A percentile compares a stretch with the other conserved stretches of the same genome.
Conservation (phyloP, 2,113 vertebrate species). For the Herpailurus yagouaroundi region DNA sequence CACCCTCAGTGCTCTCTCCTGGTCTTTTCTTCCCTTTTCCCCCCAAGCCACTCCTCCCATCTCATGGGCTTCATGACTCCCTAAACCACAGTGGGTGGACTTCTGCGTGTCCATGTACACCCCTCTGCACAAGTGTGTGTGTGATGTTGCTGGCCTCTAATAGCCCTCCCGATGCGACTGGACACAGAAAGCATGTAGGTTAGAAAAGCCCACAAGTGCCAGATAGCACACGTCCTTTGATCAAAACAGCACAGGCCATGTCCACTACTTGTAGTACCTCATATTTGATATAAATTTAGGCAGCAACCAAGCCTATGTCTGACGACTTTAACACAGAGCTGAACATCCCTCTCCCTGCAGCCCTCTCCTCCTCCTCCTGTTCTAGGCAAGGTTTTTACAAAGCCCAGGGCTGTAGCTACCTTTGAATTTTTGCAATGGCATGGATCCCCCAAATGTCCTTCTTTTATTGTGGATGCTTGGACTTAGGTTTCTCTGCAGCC, state of each 20-base stretch:
- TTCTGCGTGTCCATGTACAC: background rate
- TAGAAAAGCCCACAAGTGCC: background rate
- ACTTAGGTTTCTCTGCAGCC: background rate
- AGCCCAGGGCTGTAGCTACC: background rate
- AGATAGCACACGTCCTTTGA: background rate
- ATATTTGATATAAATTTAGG: background rate
- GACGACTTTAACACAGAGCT: background rate
- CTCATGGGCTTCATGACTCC: background rate
- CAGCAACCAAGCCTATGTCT: background rate
- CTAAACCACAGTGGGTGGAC: fast-evolving
- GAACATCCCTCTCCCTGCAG: background rate
- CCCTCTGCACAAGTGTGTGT: background rate
- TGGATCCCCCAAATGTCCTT: background rate
- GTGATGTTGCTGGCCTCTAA: background rate
- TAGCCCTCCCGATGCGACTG: background rate
- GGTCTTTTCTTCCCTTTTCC: background rate
- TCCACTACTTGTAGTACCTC: background rate
- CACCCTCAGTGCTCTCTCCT: background rate
- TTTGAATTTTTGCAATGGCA: background rate
- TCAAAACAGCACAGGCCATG: background rate
- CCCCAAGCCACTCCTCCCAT: no score
- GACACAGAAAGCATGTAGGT: background rate
- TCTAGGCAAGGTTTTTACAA: background rate
- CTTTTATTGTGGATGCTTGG: background rate
- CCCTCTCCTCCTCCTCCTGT: background rate